Evolutionary conservation across 1,140 invertebrate genomes (phyloP).

Genomic region (Ephestia elutella): DNA sequence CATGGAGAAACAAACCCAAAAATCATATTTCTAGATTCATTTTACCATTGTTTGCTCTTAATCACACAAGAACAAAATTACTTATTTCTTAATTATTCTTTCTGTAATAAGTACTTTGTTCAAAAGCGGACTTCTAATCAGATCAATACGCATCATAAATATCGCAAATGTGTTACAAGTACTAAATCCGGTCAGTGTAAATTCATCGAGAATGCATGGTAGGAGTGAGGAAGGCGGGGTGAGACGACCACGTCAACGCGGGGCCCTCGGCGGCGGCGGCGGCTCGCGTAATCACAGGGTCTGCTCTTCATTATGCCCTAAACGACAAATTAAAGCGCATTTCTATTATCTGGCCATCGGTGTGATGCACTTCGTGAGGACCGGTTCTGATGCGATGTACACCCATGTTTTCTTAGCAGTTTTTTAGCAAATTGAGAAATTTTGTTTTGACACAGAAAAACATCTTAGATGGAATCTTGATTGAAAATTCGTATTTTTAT

Average conservation of each 20-base stretch:
- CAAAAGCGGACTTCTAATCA: too few relatives aligned
- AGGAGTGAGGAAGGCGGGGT: conserved; percentile 32
- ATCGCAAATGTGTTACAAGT: background rate
- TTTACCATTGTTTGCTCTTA: too few relatives aligned
- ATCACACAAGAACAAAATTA: too few relatives aligned
- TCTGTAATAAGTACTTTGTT: too few relatives aligned
- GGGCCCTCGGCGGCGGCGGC: conserved; percentile 44
- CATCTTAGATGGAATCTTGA: too few relatives aligned
- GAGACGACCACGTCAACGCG: conserved; percentile 58
- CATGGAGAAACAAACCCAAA: too few relatives aligned
- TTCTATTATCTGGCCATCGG: conserved; percentile 70
- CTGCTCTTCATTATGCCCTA: conserved; percentile 67
- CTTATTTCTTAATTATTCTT: too few relatives aligned
- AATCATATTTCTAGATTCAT: too few relatives aligned
- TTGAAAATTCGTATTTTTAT: background rate
- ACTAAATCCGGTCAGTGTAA: background rate
- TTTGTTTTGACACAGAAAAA: background rate
- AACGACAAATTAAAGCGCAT: conserved; percentile 73
- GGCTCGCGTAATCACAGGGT: conserved; percentile 64
- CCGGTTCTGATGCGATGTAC: conserved; percentile 30
- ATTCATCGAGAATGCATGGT: conserved; percentile 33
- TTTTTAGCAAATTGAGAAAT: background rate
- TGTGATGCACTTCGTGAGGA: conserved; percentile 35
- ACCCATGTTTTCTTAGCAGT: background rate
- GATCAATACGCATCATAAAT: background rate